Evolutionary conservation across 2,113 vertebrate genomes (phyloP), one percentile per base, ranked within the genome.

Genomic region (Toxotes jaculatrix): DNA sequence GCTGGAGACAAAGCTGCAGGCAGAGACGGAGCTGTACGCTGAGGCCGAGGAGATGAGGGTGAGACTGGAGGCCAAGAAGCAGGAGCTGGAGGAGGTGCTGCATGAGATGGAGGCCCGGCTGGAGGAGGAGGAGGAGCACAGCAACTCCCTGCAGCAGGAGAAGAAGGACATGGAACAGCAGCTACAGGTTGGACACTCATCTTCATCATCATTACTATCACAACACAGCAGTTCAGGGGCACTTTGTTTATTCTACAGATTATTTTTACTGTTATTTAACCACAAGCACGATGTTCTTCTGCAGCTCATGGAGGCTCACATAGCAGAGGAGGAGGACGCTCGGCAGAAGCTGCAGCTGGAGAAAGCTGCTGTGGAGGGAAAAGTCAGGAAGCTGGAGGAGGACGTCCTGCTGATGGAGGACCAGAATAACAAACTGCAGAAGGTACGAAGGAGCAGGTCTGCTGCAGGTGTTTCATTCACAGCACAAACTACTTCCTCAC

Each of bases 341-440:
- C 94, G 94, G 63, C 97, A 99, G 93, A 97, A 96, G 84, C 93
- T 99, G 16, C 97, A 98, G 76, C 95, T 98, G 62, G 98, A 99
- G 88, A 99, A 98, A 90, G 95, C 94, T 2, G 93, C 93, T 0
- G 92, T 96, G 5, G 97, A 99, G 77, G 96, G 95, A 78, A 98
- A 97, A 87, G 96, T 97, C 77, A 98, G 98, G 95, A 98, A 98
- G 84, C 92, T 98, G 93, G 98, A 99, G 90, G 97, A 98, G 38
- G 97, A 98, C 45, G 85, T 99, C 62, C 92, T 98, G 74, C 85
- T 97, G 34, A 96, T 98, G 95, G 97, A 98, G 14, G 98, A 98
- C 78, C 97, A 98, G 82, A 98, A 97, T 71, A 97, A 95, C 87
- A 99, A 98, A 64, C 93, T 99, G 67, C 95, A 91, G 6, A 99